A percentile compares a stretch with the other conserved stretches of the same genome.
Evolutionary conservation across 2,797 vertebrate genomes (phyloP).

Genomic region (Onychomys leucogaster): DNA sequence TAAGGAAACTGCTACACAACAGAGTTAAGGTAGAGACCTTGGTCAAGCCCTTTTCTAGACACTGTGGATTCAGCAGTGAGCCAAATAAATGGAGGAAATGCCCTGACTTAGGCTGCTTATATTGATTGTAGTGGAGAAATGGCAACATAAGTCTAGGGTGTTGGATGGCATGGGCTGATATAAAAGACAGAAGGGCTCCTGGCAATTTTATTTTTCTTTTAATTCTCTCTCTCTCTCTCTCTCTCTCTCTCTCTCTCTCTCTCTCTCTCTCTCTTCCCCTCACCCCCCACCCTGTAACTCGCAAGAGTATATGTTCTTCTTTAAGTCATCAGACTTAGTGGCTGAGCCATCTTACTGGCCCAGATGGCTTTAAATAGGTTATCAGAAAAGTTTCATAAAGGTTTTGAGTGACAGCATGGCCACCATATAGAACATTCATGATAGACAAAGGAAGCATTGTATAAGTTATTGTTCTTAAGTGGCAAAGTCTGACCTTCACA

Average conservation of each 20-base stretch:
- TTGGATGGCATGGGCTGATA: background rate
- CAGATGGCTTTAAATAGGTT: background rate
- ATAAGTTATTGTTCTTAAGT: background rate
- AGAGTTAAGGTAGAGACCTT: background rate
- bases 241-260: too few species aligned
- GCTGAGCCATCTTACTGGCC: background rate
- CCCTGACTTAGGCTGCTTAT: background rate
- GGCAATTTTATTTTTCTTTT: background rate
- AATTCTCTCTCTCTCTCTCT: background rate
- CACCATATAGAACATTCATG: background rate
- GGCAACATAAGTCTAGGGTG: background rate
- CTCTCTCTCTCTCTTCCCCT: too few species aligned
- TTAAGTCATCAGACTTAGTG: background rate
- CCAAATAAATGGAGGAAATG: background rate
- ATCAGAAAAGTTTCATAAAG: background rate
- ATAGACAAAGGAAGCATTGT: background rate
- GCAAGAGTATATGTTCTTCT: background rate
- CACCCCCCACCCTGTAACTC: background rate
- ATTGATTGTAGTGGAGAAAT: background rate
- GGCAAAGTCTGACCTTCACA: background rate
- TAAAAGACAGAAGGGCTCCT: background rate
- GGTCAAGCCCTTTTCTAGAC: background rate
- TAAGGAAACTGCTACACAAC: background rate
- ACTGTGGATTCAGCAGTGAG: background rate
- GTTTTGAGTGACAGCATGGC: background rate